Percentiles rank a stretch among this genome's conserved stretches.
Conservation (phyloP, 1,140 invertebrate genomes). For the Conus ventricosus region DNA sequence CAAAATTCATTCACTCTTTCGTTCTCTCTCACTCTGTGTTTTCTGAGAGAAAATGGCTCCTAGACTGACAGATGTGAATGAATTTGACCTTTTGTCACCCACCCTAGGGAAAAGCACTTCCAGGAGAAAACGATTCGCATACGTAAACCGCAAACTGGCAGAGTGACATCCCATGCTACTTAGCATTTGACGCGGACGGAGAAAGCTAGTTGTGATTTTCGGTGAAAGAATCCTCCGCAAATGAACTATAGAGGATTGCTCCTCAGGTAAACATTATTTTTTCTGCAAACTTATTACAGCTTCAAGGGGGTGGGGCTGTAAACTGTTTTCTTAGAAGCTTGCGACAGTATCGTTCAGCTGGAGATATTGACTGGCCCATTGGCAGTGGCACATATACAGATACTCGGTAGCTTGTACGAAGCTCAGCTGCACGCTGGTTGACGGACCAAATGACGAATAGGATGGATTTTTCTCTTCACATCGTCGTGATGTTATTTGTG, state of each 20-base stretch:
- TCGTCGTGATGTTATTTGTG: too few species aligned
- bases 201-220: not conserved
- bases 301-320: not conserved
- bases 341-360: not conserved
- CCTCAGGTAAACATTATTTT: not conserved
- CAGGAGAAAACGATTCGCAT: not conserved
- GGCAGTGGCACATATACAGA: too few species aligned
- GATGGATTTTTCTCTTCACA: too few species aligned
- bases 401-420: too few species aligned
- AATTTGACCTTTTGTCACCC: not conserved
- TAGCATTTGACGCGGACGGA: conserved; percentile 20
- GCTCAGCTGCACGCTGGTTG: too few species aligned
- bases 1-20: not conserved
- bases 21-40: not conserved
- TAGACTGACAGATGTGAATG: too few species aligned
- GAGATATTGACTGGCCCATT: too few species aligned
- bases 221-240: not conserved
- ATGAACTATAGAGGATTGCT: not conserved
- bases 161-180: conserved; percentile 28
- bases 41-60: too few species aligned
- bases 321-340: not conserved
- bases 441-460: too few species aligned
- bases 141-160: not conserved
- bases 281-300: not conserved
- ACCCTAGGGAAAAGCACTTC: not conserved